Percentiles rank a stretch among this genome's conserved stretches.
Evolutionary conservation across 2,113 vertebrate species (phyloP).

Genomic region (Barbus barbus): DNA sequence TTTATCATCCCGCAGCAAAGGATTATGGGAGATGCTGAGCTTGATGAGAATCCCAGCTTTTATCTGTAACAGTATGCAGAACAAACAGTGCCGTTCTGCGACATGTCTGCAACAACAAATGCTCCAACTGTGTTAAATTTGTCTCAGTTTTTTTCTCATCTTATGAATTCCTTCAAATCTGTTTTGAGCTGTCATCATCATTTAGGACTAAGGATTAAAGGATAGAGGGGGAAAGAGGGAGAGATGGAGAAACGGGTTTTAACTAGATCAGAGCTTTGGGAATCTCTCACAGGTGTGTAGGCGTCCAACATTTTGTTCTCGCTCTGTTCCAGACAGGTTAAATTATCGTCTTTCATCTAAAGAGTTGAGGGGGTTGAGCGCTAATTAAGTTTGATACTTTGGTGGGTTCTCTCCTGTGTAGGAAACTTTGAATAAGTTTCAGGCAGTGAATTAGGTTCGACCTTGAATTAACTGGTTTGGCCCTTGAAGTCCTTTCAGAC

Average conservation of each 20-base stretch:
- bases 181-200: constrained; percentile 30
- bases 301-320: constrained; percentile 39
- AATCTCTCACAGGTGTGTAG: constrained; percentile 15
- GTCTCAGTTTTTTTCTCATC: not conserved
- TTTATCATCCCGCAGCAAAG: constrained; percentile 14
- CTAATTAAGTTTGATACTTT: constrained; percentile 36
- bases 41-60: constrained; percentile 5
- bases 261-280: constrained; percentile 33
- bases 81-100: not conserved
- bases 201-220: constrained; percentile 15
- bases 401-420: constrained; percentile 12
- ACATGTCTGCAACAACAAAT: not conserved
- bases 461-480: constrained; percentile 33
- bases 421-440: constrained; percentile 29
- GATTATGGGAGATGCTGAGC: constrained; percentile 24
- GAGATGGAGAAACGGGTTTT: not conserved
- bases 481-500: not conserved
- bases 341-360: not conserved
- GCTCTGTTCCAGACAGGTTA: constrained; percentile 9
- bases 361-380: constrained; percentile 21
- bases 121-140: constrained; percentile 9
- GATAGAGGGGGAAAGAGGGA: constrained; percentile 8
- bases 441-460: not conserved
- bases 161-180: constrained; percentile 11
- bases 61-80: not conserved